phyloP scores from a whole-genome alignment of 1,140 invertebrate genomes.

The Aradophagus sp. region DNA sequence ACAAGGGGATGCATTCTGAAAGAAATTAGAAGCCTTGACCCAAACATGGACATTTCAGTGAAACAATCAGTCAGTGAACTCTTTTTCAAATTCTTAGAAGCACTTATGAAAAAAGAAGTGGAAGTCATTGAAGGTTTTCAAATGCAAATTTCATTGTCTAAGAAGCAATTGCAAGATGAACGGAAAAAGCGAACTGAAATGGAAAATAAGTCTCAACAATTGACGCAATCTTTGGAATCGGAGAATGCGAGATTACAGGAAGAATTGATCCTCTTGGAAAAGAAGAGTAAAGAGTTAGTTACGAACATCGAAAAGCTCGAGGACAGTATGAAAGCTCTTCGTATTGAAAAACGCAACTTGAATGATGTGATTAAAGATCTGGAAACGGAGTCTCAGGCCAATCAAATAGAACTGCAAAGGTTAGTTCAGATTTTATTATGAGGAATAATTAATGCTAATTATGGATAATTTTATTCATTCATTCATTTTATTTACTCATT shows the following conservation, averaged over 20 bases:
- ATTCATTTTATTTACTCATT: too few species aligned
- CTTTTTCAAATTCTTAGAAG: constrained; percentile 58
- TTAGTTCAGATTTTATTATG: constrained; percentile 2
- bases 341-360: constrained; percentile 61
- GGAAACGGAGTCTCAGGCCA: constrained; percentile 57
- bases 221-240: constrained; percentile 62
- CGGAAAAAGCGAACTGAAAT: constrained; percentile 58
- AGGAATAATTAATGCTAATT: too few species aligned
- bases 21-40: constrained; percentile 61
- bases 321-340: constrained; percentile 42
- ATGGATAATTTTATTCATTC: too few species aligned
- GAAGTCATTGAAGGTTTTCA: constrained; percentile 62
- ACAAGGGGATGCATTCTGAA: constrained; percentile 58
- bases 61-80: constrained; percentile 57
- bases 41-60: constrained; percentile 19
- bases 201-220: constrained; percentile 55
- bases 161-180: constrained; percentile 57
- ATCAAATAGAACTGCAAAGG: constrained; percentile 62
- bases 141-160: constrained; percentile 30
- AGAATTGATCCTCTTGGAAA: constrained; percentile 52
- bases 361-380: constrained; percentile 57
- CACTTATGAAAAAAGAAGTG: constrained; percentile 63
- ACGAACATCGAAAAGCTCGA: constrained; percentile 10
- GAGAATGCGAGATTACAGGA: constrained; percentile 65
- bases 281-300: constrained; percentile 6